Evolutionary conservation across 2,113 vertebrate genomes (phyloP).

Genomic region (Brachyhypopomus gauderio): DNA sequence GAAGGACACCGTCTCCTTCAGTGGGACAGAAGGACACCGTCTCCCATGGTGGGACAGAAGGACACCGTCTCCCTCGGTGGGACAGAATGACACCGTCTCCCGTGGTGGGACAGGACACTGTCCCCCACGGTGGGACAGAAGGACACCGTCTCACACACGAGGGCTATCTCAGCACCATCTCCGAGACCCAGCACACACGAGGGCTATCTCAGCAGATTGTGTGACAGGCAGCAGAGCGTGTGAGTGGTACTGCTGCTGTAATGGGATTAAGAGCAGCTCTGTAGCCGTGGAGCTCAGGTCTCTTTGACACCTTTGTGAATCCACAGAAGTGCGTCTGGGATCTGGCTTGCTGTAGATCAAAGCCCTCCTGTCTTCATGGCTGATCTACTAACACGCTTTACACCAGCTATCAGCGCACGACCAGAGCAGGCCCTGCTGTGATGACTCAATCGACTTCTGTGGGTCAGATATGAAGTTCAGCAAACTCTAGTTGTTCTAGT

Average conservation of each 20-base stretch:
- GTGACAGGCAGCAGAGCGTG: conserved; percentile 36
- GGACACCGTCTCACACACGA: too few relatives aligned
- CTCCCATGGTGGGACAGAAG: too few relatives aligned
- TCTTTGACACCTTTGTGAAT: conserved; percentile 71
- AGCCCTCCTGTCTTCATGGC: conserved; percentile 65
- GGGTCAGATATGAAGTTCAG: background rate
- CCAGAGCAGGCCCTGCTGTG: conserved; percentile 43
- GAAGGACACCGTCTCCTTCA: too few relatives aligned
- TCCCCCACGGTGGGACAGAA: too few relatives aligned
- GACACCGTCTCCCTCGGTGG: too few relatives aligned
- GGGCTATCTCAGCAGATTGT: background rate
- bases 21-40: too few relatives aligned
- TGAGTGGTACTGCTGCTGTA: conserved; percentile 57
- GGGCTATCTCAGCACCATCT: too few relatives aligned
- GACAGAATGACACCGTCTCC: too few relatives aligned
- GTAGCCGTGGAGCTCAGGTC: conserved; percentile 67
- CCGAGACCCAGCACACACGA: background rate
- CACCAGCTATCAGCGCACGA: conserved; percentile 33
- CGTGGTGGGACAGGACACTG: too few relatives aligned
- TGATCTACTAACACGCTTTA: conserved; percentile 70
- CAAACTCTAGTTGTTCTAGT: background rate
- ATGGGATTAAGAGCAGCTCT: conserved; percentile 73
- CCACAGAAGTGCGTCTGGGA: conserved; percentile 63
- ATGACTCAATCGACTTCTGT: conserved; percentile 64
- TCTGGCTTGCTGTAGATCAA: conserved; percentile 69